phyloP scores from a whole-genome alignment of 1,140 invertebrate species.

The Scylla paramamosain region DNA sequence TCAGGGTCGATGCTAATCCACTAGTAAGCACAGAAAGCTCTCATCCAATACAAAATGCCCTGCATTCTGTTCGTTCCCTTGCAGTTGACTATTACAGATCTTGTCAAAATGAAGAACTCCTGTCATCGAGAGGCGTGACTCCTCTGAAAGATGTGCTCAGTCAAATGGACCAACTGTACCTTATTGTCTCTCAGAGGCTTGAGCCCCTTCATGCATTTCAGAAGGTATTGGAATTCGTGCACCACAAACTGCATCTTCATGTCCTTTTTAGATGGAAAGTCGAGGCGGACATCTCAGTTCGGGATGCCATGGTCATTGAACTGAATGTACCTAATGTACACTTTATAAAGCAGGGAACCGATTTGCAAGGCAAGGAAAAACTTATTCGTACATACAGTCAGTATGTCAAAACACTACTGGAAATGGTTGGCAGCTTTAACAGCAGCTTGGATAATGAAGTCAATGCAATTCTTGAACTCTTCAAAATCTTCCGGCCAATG shows the following conservation, averaged over 20 bases:
- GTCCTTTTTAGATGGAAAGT: constrained; percentile 66
- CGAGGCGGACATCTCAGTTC: constrained; percentile 43
- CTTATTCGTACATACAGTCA: constrained; percentile 28
- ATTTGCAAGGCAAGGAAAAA: constrained; percentile 7
- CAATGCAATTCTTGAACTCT: background rate
- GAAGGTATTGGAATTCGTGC: constrained; percentile 46
- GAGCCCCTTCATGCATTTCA: constrained; percentile 55
- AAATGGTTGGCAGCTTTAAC: constrained; percentile 53
- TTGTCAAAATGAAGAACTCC: constrained; percentile 49
- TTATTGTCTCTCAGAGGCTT: background rate
- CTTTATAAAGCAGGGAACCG: constrained; percentile 51
- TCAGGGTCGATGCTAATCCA: background rate
- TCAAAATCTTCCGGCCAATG: constrained; percentile 37
- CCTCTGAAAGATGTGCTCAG: constrained; percentile 44
- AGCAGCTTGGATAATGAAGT: constrained; percentile 28
- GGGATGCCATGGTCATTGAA: constrained; percentile 56
- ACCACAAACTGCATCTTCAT: constrained; percentile 52
- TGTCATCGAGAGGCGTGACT: background rate
- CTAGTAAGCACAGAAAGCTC: background rate
- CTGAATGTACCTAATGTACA: constrained; percentile 31
- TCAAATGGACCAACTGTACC: constrained; percentile 56
- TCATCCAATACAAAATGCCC: constrained; percentile 10
- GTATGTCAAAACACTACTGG: constrained; percentile 50
- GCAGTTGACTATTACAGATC: constrained; percentile 36
- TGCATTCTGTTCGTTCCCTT: constrained; percentile 28